phyloP scores from a whole-genome alignment of 2,113 vertebrate species.

The Phoxinus phoxinus region DNA sequence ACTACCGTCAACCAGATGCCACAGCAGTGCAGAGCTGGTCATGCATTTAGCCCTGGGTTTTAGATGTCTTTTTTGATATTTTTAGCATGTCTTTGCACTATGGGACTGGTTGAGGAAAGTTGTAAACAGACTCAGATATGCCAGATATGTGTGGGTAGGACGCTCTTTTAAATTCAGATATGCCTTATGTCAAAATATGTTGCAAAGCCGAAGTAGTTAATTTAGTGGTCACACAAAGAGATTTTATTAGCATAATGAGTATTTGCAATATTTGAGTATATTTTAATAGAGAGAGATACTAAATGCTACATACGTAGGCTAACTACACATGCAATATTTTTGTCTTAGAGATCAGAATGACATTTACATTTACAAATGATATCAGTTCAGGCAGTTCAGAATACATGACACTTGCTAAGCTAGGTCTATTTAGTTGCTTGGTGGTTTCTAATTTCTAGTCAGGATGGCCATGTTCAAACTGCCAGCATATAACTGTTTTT shows the following conservation, averaged over 20 bases:
- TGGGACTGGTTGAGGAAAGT: not conserved
- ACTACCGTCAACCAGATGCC: conserved; percentile 22
- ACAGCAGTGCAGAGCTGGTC: not conserved
- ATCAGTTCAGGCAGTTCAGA: not conserved
- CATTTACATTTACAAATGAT: not conserved
- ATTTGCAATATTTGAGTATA: not conserved
- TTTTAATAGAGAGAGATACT: not conserved
- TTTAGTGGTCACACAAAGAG: too few relatives aligned
- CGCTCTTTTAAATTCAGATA: too few relatives aligned
- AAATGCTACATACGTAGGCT: not conserved
- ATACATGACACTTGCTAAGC: not conserved
- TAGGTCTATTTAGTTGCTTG: not conserved
- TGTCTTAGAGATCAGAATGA: not conserved
- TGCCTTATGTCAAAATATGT: too few relatives aligned
- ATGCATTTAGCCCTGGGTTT: not conserved
- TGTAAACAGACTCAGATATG: too few relatives aligned
- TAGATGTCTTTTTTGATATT: not conserved
- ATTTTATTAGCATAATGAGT: too few relatives aligned
- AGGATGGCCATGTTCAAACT: not conserved
- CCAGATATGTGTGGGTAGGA: too few relatives aligned
- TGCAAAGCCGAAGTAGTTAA: too few relatives aligned
- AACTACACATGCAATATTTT: not conserved
- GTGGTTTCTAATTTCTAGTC: not conserved
- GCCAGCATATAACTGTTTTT: too few relatives aligned
- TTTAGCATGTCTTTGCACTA: not conserved